Base-by-base conservation (phyloP, 2,888 invertebrate species). In the Aromia moschata region DNA sequence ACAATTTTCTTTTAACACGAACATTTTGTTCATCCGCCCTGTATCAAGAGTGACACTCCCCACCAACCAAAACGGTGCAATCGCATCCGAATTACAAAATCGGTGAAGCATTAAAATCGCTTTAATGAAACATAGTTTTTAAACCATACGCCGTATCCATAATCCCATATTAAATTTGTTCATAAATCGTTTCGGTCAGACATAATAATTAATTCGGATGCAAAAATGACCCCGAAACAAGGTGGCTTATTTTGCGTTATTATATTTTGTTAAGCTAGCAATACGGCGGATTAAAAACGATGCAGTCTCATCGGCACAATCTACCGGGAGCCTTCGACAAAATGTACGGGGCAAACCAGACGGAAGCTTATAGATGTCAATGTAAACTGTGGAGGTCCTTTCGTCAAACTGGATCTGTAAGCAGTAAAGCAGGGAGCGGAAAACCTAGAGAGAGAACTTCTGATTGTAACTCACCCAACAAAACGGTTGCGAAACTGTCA, bases 141-240 rank as follows among this genome's bases (percentile, higher is more conserved):
- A 20, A 49, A 20, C 16, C 38, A 25, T 16, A 38, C 30, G 12
- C 15, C 49, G 14, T 49, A 38, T 38, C 49, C 25, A 38, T 49
- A 49, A 49, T 49, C 38, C 49, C 36, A 38, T 37, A 49, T 49
- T 37, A 49, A 49, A 49, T 49, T 49, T 49, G 49, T 49, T 40
- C 49, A 49, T 49, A 40, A 49, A 49, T 49, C 38, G 49, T 38
- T 49, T 38, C 30, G 30, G 25, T 44, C 37, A 30, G 38, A 38
- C 38, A 25, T 36, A 49, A 38, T 47, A 36, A 47, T 49, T 49
- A 49, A 49, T 49, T 38, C 38, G 15, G 30, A 38, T 49, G 49
- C 38, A 49, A 49, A 49, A 49, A 49, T 38, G 49, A 30, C 49
- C 38, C 31, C 37, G 37, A 30, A 38, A 40, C 49, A 49, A 49